Percentiles rank a stretch among this genome's conserved stretches.
phyloP scores from a whole-genome alignment of 2,797 vertebrate genomes.

The Coranthus polyacanthus region DNA sequence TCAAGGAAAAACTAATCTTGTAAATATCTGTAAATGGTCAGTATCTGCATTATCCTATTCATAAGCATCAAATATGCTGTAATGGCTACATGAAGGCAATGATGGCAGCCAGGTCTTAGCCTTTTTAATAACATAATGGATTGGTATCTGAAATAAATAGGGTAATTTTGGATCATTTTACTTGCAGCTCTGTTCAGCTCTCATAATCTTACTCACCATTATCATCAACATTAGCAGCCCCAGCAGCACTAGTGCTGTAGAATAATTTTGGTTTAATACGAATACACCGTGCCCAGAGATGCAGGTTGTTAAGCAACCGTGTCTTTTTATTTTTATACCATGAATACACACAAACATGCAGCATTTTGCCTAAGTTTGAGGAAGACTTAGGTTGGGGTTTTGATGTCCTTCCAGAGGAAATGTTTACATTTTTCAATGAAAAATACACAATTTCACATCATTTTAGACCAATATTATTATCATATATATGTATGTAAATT shows the following conservation, averaged over 20 bases:
- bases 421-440: no score
- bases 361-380: no score
- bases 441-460: no score
- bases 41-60: no score
- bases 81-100: background rate
- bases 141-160: constrained; percentile 21
- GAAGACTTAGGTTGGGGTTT: no score
- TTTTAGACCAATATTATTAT: no score
- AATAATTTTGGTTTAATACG: constrained; percentile 29
- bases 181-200: constrained; percentile 27
- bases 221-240: constrained; percentile 29
- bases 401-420: no score
- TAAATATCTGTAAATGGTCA: background rate
- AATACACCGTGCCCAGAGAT: constrained; percentile 6
- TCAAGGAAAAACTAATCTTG: background rate
- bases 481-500: no score
- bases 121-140: constrained; percentile 17
- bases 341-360: no score
- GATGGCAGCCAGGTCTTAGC: constrained; percentile 5
- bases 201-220: constrained; percentile 47
- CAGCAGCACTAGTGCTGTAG: constrained; percentile 18
- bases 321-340: background rate
- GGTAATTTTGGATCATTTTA: constrained; percentile 28
- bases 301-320: constrained; percentile 6
- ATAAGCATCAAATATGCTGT: constrained; percentile 1